Conservation (phyloP, 2,797 vertebrate species). For the Hephaestus fuliginosus region DNA sequence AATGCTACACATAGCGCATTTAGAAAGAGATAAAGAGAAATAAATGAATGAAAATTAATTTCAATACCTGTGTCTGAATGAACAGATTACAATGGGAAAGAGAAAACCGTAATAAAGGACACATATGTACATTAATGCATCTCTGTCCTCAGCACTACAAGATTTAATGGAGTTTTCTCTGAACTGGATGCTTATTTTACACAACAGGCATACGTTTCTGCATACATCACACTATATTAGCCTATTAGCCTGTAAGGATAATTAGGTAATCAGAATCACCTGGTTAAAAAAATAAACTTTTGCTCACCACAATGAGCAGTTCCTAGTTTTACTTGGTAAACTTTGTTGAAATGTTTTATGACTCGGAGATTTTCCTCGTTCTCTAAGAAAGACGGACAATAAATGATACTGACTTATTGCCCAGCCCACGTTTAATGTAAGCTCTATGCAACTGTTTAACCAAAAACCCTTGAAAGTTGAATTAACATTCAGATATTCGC, state of each 20-base stretch:
- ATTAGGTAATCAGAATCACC: too few relatives aligned
- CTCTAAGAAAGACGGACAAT: neutral
- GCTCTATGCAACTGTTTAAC: constrained; percentile 3
- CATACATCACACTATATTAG: too few relatives aligned
- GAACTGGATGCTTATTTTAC: neutral
- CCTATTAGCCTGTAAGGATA: too few relatives aligned
- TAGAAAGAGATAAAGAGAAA: neutral
- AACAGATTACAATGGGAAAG: neutral
- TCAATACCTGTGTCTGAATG: neutral
- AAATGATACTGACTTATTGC: neutral
- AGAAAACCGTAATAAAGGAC: neutral
- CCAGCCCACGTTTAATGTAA: constrained; percentile 8
- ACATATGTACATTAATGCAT: neutral
- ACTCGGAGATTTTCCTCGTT: neutral
- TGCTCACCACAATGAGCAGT: too few relatives aligned
- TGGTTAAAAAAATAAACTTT: too few relatives aligned
- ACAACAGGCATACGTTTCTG: neutral
- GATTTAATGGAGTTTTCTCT: neutral
- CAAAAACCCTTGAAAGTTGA: neutral
- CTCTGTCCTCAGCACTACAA: neutral
- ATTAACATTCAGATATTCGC: constrained; percentile 6
- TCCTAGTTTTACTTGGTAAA: too few relatives aligned
- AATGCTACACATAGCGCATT: neutral
- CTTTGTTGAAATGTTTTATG: too few relatives aligned
- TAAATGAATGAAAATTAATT: neutral